phyloP scores from a whole-genome alignment of 2,888 invertebrate genomes.

The Tiliacea citrago region DNA sequence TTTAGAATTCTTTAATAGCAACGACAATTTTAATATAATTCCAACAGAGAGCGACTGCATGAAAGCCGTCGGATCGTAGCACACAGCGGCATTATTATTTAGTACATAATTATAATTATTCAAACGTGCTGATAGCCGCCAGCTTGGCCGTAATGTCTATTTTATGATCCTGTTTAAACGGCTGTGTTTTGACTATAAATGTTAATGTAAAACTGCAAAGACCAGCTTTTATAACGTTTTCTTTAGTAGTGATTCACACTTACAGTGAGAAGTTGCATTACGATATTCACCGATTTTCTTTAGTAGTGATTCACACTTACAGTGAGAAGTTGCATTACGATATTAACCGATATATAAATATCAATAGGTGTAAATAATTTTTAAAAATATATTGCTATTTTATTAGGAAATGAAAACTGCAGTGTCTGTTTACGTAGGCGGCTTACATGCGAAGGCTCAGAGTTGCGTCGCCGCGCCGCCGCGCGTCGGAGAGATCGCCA shows the following conservation, averaged over 20 bases:
- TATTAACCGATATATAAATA: conserved; percentile 33
- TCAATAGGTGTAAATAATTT: conserved; percentile 48
- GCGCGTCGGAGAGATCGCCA: conserved; percentile 70
- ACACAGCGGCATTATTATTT: conserved; percentile 69
- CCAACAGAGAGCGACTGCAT: conserved; percentile 70
- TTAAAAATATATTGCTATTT: conserved; percentile 57
- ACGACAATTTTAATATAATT: conserved; percentile 55
- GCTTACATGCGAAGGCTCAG: conserved; percentile 65
- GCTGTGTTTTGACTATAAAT: conserved; percentile 12
- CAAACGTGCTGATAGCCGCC: conserved; percentile 47
- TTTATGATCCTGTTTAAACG: conserved; percentile 19
- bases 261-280: conserved; percentile 25
- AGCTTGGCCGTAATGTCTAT: conserved; percentile 12
- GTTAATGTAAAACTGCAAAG: conserved; percentile 23
- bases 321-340: conserved; percentile 26
- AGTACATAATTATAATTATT: conserved; percentile 30
- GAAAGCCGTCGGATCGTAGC: conserved; percentile 65
- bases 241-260: conserved; percentile 20
- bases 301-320: conserved; percentile 22
- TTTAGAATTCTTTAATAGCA: conserved; percentile 39
- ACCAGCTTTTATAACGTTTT: conserved; percentile 26
- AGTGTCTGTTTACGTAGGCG: conserved; percentile 55
- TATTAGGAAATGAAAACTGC: conserved; percentile 46
- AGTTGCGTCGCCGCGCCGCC: conserved; percentile 59
- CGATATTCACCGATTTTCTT: conserved; percentile 24